Evolutionary conservation across 2,888 invertebrate species (phyloP), one percentile per base, ranked within the genome.

Genomic region (Thelaira solivaga): DNA sequence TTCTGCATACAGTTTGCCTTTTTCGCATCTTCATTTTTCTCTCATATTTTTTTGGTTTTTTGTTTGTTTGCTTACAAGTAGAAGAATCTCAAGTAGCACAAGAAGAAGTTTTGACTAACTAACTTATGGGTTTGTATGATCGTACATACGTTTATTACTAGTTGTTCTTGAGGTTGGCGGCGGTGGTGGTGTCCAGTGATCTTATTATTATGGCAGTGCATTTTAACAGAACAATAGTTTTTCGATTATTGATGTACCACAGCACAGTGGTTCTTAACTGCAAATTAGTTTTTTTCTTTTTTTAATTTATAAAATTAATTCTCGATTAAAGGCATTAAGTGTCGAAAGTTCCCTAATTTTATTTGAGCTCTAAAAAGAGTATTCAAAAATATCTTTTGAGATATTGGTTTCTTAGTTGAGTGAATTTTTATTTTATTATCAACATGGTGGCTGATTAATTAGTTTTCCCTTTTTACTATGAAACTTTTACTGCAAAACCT

Each of bases 71-170:
- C n/a, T n/a, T n/a, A n/a, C n/a, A 22, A 36, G 34, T 18, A 29
- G 10, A 51, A 61, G 49, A 41, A 47, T 47, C 22, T 20, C 34
- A 20, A 31, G 1, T 13, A 11, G 20, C 31, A 5, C 22, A 31
- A 18, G 26, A 47, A 29, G 59, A n/a, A n/a, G n/a, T n/a, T 22
- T 43, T 41, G 24, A 65, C 22, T 72, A 41, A 62, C 8, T 73
- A 73, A 72, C 16, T 78, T 78, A 78, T 74, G 78, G 74, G 77
- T 69, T 77, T 49, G 55, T 55, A 72, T 64, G 43, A 67, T 55
- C 57, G 22, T 67, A 26, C n/a, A 31, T n/a, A n/a, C n/a, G n/a
- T n/a, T n/a, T n/a, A n/a, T n/a, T n/a, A n/a, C n/a, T n/a, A n/a
- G n/a, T n/a, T 26, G 13, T 22, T 34, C 34, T 49, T 62, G 26